Conservation (phyloP, 1,140 invertebrate genomes). For the Nasonia longicornis region DNA sequence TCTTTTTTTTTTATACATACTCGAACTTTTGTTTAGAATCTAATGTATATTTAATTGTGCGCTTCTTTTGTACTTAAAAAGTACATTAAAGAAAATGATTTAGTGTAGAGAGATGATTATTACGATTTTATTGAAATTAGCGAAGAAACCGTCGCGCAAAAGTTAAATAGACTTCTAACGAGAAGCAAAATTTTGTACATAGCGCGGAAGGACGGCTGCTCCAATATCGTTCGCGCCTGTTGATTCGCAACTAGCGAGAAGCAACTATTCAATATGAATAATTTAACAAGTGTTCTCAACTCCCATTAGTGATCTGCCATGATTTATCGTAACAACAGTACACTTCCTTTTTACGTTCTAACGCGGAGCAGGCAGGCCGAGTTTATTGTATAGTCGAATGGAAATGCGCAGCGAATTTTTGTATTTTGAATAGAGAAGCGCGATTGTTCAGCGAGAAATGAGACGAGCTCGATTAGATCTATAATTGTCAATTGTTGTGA, state of each 20-base stretch:
- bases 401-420: conserved; percentile 9
- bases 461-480: conserved; percentile 21
- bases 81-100: background rate
- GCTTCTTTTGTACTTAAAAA: background rate
- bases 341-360: no score
- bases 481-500: conserved; percentile 31
- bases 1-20: background rate
- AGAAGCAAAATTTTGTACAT: background rate
- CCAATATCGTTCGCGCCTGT: background rate
- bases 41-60: background rate
- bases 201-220: background rate
- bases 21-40: background rate
- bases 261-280: no score
- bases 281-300: background rate
- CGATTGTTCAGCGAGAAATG: background rate
- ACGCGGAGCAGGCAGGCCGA: no score
- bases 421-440: conserved; percentile 2
- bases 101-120: background rate
- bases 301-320: background rate
- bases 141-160: background rate
- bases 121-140: background rate
- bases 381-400: no score
- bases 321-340: background rate
- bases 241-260: background rate
- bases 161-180: background rate